Conservation (phyloP, 2,888 invertebrate species). For the Sinohyriopsis cumingii region DNA sequence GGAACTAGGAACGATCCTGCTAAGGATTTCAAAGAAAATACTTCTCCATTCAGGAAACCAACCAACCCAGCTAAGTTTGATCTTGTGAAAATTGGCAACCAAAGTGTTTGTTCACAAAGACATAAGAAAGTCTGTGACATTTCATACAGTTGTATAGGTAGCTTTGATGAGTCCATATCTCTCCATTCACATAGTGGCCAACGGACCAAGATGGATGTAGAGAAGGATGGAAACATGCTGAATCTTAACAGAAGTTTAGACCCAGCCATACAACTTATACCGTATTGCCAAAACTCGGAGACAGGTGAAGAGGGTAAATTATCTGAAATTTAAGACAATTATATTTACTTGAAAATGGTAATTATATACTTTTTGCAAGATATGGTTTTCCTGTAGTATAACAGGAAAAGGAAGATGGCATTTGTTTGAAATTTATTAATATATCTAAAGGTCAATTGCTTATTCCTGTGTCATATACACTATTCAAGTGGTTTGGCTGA, state of each 20-base stretch:
- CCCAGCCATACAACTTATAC: slow-evolving; percentile 36
- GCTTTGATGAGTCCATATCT: background rate
- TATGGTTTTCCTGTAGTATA: no score
- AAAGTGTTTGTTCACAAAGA: background rate
- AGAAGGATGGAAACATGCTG: background rate
- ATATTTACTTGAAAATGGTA: no score
- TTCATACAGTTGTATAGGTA: background rate
- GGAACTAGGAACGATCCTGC: no score
- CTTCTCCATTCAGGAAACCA: slow-evolving; percentile 24
- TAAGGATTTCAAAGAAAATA: slow-evolving; percentile 18
- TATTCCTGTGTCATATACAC: no score
- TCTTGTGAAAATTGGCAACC: background rate
- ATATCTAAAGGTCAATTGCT: no score
- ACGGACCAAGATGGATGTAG: background rate
- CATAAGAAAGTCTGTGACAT: background rate
- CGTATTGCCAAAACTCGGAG: slow-evolving; percentile 12
- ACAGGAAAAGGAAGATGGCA: no score
- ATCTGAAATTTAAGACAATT: no score
- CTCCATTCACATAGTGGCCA: no score
- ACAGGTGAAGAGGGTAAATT: slow-evolving; percentile 28
- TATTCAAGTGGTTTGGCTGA: no score
- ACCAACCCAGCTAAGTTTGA: slow-evolving; percentile 11
- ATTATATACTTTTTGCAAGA: no score
- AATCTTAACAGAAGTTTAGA: slow-evolving; percentile 46
- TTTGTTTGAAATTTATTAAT: no score